phyloP scores from a whole-genome alignment of 2,888 invertebrate genomes.

The Augiades crinisus region DNA sequence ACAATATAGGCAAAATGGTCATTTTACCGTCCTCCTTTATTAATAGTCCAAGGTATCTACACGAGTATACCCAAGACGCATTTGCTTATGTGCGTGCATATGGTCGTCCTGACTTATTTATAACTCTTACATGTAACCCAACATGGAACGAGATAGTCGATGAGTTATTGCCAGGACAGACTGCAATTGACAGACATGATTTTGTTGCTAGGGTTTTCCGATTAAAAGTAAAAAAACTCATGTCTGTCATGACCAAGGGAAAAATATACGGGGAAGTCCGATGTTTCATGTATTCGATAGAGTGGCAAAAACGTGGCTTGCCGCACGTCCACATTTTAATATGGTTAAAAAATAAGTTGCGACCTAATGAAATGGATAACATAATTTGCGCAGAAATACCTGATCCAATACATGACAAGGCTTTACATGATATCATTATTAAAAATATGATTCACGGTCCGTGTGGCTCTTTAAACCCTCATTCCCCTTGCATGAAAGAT shows the following conservation, averaged over 20 bases:
- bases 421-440: conserved; percentile 28
- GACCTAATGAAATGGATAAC: conserved; percentile 27
- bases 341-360: conserved; percentile 25
- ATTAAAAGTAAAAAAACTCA: conserved; percentile 7
- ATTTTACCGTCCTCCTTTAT: too few relatives aligned
- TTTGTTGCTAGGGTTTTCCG: not conserved
- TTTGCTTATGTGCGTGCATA: too few relatives aligned
- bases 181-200: not conserved
- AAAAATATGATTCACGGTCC: conserved; percentile 14
- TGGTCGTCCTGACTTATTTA: not conserved
- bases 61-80: too few relatives aligned
- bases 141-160: not conserved
- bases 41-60: too few relatives aligned
- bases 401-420: conserved; percentile 23
- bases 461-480: not conserved
- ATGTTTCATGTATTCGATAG: conserved; percentile 25
- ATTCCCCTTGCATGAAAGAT: conserved; percentile 13
- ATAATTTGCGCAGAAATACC: conserved; percentile 27
- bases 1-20: too few relatives aligned
- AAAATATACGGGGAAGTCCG: conserved; percentile 33
- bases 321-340: conserved; percentile 23
- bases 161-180: not conserved
- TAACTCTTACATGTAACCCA: not conserved
- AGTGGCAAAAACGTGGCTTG: conserved; percentile 28
- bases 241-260: conserved; percentile 34